Base-by-base conservation (phyloP, 2,113 vertebrate species). In the Pleuronectes platessa region DNA sequence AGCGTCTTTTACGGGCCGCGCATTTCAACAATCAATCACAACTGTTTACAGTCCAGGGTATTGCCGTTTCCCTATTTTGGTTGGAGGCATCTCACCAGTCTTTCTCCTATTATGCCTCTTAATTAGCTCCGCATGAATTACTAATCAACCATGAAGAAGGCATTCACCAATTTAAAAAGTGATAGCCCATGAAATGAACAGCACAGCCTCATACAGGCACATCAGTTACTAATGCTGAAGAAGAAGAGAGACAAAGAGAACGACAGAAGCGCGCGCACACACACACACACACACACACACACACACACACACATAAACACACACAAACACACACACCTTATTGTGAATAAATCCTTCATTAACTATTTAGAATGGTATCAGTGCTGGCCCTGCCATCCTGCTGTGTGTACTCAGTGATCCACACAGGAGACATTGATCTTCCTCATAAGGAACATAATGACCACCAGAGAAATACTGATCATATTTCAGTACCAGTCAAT, bases 181-280 rank as follows among this genome's bases (percentile, higher is more conserved):
- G 93, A 95, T 93, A 91, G 91, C 78, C 93, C 92, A 92, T 93
- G 94, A 94, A 94, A 94, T 95, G 92, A 94, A 92, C 89, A 91
- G 90, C 79, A 77, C 79, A 79, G 88, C 74, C 79, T 85, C 87
- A 88, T 68, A 86, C 59, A 64, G 83, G 78, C 80, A 86, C 88
- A 90, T 89, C 90, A 87, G 87, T 90, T 87, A 86, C 89, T 89
- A 81, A 92, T 81, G 81, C 92, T 65, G 73, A 62, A 14, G 71
- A 68, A 68, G 61, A 69, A 72, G 79, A 40, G 61, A 47, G 56
- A 59, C 40, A 64, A 67, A 72, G 45, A 65, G 61, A 71, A 0
- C 54, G 61, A 71, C 0, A 23, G 26, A 75, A 18, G 23, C 9
- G 35, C 0, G 18, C 31, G 63, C 49, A 23, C 23, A 69, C 45